phyloP scores from a whole-genome alignment of 2,113 vertebrate genomes.

The Bettongia penicillata region DNA sequence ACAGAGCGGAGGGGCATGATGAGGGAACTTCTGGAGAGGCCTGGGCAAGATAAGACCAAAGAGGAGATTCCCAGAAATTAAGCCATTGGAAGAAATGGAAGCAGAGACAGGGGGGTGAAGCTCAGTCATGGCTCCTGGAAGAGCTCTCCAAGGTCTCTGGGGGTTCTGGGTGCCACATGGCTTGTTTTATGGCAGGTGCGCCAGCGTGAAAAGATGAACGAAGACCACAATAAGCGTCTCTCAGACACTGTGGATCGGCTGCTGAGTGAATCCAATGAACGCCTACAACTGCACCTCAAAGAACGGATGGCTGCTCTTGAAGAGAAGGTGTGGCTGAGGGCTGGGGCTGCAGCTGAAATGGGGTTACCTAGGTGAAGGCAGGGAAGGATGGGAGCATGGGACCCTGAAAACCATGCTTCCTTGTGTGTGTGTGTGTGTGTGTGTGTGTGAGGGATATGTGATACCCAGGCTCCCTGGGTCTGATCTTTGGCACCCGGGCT shows the following conservation, averaged over 20 bases:
- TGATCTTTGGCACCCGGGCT: neutral
- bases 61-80: neutral
- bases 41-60: neutral
- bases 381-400: neutral
- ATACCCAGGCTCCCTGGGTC: neutral
- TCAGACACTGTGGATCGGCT: constrained; percentile 96
- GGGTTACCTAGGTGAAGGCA: neutral
- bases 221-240: constrained; percentile 96
- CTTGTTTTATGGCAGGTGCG: constrained; percentile 87
- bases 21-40: neutral
- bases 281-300: constrained; percentile 96
- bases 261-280: constrained; percentile 95
- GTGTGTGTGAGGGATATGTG: too few species aligned
- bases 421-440: neutral
- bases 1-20: neutral
- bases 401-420: neutral
- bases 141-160: neutral
- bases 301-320: constrained; percentile 97
- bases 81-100: neutral
- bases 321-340: constrained; percentile 88
- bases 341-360: neutral
- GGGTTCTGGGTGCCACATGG: accelerated
- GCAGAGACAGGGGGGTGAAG: neutral
- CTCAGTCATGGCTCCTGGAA: neutral
- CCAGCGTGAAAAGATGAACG: constrained; percentile 99